These are phyloP conservation scores for Erynnis tages DNA, from an alignment of 2,888 invertebrate species.

Conservation along the genomic window DNA sequence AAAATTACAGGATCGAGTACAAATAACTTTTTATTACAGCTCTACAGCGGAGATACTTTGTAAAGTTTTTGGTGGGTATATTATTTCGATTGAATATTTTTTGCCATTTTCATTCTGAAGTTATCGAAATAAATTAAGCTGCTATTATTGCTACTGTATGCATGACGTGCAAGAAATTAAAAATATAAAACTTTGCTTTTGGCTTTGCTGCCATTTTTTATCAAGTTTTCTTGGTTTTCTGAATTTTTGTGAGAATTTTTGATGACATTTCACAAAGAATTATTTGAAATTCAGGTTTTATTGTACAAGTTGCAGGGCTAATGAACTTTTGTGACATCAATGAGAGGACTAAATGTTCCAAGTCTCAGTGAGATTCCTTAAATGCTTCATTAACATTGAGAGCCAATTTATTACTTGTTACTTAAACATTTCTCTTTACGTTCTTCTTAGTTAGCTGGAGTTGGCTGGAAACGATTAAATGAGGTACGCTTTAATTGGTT, in stretches of 20 bases:
- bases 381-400: background rate
- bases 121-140: slow-evolving; percentile 6
- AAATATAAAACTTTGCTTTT: background rate
- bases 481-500: slow-evolving; percentile 21
- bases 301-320: background rate
- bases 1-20: slow-evolving; percentile 4
- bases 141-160: background rate
- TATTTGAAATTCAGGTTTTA: background rate
- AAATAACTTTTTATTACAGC: slow-evolving; percentile 10
- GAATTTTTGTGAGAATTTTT: background rate
- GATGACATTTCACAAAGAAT: background rate
- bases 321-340: background rate
- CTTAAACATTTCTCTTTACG: no score
- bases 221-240: no score
- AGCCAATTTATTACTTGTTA: slow-evolving; percentile 1
- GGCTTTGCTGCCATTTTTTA: background rate
- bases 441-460: slow-evolving; percentile 5
- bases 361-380: background rate
- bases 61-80: slow-evolving; percentile 4
- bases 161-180: slow-evolving; percentile 2
- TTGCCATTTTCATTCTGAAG: slow-evolving; percentile 1
- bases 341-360: background rate
- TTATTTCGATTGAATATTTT: slow-evolving; percentile 12
- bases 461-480: slow-evolving; percentile 8
- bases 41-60: slow-evolving; percentile 4